Conservation (phyloP, 2,888 invertebrate species). For the Polymixis flavicincta region DNA sequence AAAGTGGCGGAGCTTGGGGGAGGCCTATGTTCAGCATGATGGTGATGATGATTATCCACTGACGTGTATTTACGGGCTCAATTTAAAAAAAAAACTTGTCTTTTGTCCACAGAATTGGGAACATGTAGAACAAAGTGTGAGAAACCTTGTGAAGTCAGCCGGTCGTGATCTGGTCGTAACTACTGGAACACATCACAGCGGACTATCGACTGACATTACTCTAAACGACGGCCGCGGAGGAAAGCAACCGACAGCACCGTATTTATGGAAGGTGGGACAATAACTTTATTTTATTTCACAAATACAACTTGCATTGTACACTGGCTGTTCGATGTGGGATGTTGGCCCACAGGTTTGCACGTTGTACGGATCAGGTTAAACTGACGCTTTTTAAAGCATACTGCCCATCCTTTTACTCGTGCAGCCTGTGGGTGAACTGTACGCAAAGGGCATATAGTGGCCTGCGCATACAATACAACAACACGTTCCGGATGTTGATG, state of each 20-base stretch:
- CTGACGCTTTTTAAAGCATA: too few species aligned
- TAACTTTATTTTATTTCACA: not conserved
- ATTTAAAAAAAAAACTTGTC: not conserved
- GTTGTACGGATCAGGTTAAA: too few species aligned
- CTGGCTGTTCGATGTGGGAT: too few species aligned
- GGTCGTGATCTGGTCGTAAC: conserved; percentile 66
- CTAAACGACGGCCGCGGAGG: conserved; percentile 52
- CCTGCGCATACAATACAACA: too few species aligned
- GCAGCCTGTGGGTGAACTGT: too few species aligned
- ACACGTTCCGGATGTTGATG: too few species aligned
- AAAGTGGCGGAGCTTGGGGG: too few species aligned
- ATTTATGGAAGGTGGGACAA: conserved; percentile 79
- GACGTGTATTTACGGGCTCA: not conserved
- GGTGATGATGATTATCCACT: too few species aligned
- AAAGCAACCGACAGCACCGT: conserved; percentile 68
- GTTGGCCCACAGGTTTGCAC: too few species aligned
- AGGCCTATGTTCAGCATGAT: too few species aligned
- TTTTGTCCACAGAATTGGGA: conserved; percentile 76
- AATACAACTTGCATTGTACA: not conserved
- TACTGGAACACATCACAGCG: conserved; percentile 70
- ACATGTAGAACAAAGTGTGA: conserved; percentile 72
- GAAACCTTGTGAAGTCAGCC: conserved; percentile 65
- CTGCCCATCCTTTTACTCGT: too few species aligned
- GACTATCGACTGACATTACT: conserved; percentile 21
- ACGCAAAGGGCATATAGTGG: too few species aligned